These are phyloP conservation scores for Halictus quadricinctus DNA, from an alignment of 2,888 invertebrate genomes.

Conservation along the genomic window DNA sequence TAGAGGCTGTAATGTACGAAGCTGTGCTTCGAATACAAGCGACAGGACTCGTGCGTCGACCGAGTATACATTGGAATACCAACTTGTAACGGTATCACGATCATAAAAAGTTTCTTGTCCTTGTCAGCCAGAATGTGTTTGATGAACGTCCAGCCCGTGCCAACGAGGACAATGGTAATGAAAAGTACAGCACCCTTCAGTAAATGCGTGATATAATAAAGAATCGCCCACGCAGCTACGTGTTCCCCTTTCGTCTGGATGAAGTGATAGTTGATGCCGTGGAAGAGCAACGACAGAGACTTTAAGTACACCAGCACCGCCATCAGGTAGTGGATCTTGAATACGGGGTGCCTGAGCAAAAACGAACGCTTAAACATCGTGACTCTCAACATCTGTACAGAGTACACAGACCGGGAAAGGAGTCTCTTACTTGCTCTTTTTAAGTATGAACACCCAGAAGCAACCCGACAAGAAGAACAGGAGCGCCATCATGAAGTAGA, in stretches of 20 bases:
- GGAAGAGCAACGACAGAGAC: slow-evolving; percentile 95
- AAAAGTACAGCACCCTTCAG: slow-evolving; percentile 96
- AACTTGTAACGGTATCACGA: slow-evolving; percentile 98
- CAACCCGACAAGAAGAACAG: slow-evolving; percentile 94
- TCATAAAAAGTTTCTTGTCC: slow-evolving; percentile 98
- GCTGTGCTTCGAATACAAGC: not conserved
- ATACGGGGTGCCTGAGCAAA: slow-evolving; percentile 88
- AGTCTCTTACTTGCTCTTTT: slow-evolving; percentile 87
- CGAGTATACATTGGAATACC: not conserved
- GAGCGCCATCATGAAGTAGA: slow-evolving; percentile 96
- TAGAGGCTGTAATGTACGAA: not conserved
- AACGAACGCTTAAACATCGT: not conserved
- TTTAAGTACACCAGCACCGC: slow-evolving; percentile 96
- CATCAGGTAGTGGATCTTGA: slow-evolving; percentile 98
- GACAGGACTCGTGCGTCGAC: not conserved
- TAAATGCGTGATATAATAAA: slow-evolving; percentile 99
- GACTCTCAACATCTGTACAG: too few species aligned
- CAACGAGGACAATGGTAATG: slow-evolving; percentile 97
- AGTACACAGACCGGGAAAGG: not conserved
- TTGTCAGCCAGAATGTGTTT: slow-evolving; percentile 98
- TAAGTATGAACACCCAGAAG: slow-evolving; percentile 95
- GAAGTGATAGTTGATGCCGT: slow-evolving; percentile 97
- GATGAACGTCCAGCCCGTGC: slow-evolving; percentile 99
- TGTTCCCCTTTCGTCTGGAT: slow-evolving; percentile 96
- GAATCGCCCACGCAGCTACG: slow-evolving; percentile 98